Percentiles rank a stretch among this genome's conserved stretches.
Conservation (phyloP, 2,888 invertebrate species). For the Galeopsomyia nigrocyanea region DNA sequence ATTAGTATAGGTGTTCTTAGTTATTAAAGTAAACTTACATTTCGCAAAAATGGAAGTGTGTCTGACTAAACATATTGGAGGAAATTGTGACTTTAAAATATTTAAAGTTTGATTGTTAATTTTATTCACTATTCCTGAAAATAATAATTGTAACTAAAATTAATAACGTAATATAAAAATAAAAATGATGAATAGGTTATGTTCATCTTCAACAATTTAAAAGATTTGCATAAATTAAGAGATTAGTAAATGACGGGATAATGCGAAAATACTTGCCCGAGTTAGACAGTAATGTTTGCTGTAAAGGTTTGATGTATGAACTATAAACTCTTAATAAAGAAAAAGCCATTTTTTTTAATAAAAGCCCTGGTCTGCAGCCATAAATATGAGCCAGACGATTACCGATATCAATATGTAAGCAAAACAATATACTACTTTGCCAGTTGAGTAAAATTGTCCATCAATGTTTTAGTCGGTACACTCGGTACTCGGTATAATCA, state of each 20-base stretch:
- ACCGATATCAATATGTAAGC: no score
- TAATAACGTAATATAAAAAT: constrained; percentile 11
- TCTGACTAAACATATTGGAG: constrained; percentile 25
- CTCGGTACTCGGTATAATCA: no score
- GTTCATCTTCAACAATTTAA: constrained; percentile 1
- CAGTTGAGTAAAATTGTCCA: no score
- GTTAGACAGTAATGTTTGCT: constrained; percentile 14
- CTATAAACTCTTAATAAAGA: constrained; percentile 52
- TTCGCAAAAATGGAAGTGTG: constrained; percentile 75
- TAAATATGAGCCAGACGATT: no score
- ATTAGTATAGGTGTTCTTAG: background rate
- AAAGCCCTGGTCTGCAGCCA: no score
- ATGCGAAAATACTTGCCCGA: constrained; percentile 41
- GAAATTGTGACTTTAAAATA: constrained; percentile 20
- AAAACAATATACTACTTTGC: no score
- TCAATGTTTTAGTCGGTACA: no score
- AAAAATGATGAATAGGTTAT: constrained; percentile 18
- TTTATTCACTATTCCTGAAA: constrained; percentile 26
- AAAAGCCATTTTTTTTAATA: constrained; percentile 59
- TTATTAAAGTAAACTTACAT: constrained; percentile 71
- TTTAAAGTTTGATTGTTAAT: background rate
- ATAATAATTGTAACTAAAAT: background rate
- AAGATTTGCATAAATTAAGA: background rate
- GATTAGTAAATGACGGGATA: constrained; percentile 4
- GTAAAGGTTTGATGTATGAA: constrained; percentile 48